These are phyloP conservation scores for Arenaria interpres DNA, from an alignment of 2,113 vertebrate genomes.

Conservation along the genomic window DNA sequence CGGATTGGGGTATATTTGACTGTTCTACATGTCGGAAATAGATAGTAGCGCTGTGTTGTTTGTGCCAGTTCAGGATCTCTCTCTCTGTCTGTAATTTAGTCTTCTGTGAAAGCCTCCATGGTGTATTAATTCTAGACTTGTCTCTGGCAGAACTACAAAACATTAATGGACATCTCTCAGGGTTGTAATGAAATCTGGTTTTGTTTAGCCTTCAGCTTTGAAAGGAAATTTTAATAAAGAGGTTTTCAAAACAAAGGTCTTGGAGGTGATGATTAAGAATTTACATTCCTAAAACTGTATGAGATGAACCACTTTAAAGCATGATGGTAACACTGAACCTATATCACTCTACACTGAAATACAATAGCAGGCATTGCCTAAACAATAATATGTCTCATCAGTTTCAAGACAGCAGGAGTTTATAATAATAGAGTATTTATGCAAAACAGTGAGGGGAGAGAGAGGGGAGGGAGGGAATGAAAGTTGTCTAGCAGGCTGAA, in stretches of 20 bases:
- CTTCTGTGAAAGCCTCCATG: neutral
- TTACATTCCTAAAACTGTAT: neutral
- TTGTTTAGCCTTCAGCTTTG: neutral
- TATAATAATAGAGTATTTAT: constrained; percentile 57
- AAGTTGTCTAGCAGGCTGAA: constrained; percentile 30
- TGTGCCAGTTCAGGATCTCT: neutral
- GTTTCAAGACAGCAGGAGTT: constrained; percentile 49
- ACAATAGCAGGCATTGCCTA: neutral
- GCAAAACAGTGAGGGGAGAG: constrained; percentile 34
- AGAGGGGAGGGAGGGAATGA: neutral
- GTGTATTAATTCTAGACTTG: neutral
- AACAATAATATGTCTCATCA: constrained; percentile 23
- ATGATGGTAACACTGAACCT: neutral
- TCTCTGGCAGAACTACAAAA: neutral
- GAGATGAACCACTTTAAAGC: neutral
- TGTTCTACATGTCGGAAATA: neutral
- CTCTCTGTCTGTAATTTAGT: neutral
- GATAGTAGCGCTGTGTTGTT: neutral
- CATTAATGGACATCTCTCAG: neutral
- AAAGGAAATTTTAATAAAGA: neutral
- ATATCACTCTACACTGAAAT: neutral
- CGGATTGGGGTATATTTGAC: neutral
- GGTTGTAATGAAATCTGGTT: neutral
- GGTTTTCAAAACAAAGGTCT: neutral
- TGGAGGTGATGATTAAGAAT: neutral